Percentiles rank a stretch among this genome's conserved stretches.
Evolutionary conservation across 2,113 vertebrate genomes (phyloP).

Genomic region (Pagrus major): DNA sequence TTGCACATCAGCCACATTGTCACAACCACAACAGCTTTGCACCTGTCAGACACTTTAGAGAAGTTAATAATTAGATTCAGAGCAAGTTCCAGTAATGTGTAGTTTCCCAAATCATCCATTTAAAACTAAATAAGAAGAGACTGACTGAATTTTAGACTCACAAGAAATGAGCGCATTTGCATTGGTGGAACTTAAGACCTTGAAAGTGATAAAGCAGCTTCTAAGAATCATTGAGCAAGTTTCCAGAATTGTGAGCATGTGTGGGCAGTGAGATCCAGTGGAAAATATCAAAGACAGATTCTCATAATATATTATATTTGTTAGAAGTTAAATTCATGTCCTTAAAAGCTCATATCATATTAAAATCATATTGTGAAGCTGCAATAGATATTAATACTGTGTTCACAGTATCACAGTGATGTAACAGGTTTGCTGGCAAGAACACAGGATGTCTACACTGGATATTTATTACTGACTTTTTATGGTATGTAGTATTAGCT

Average conservation of each 20-base stretch:
- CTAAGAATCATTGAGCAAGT: constrained; percentile 19
- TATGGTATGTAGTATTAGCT: not conserved
- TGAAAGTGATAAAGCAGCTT: constrained; percentile 28
- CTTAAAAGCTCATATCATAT: not conserved
- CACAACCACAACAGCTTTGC: constrained; percentile 20
- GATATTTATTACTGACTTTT: not conserved
- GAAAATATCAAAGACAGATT: not conserved
- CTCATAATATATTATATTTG: not conserved
- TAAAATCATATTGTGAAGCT: not conserved
- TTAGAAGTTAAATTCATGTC: not conserved
- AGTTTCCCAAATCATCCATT: constrained; percentile 17
- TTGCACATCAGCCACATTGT: constrained; percentile 36
- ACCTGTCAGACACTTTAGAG: constrained; percentile 24
- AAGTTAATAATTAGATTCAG: constrained; percentile 34
- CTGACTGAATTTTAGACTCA: constrained; percentile 31
- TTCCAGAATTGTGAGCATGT: constrained; percentile 1
- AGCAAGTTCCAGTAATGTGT: constrained; percentile 20
- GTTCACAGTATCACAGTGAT: not conserved
- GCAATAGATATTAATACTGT: not conserved
- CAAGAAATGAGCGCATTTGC: constrained; percentile 37
- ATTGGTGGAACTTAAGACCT: constrained; percentile 38
- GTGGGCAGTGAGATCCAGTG: not conserved
- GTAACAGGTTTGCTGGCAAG: not conserved
- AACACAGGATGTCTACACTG: not conserved
- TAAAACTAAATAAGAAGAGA: constrained; percentile 34